Evolutionary conservation across 2,888 invertebrate genomes (phyloP).

Genomic region (Luffia ferchaultella): DNA sequence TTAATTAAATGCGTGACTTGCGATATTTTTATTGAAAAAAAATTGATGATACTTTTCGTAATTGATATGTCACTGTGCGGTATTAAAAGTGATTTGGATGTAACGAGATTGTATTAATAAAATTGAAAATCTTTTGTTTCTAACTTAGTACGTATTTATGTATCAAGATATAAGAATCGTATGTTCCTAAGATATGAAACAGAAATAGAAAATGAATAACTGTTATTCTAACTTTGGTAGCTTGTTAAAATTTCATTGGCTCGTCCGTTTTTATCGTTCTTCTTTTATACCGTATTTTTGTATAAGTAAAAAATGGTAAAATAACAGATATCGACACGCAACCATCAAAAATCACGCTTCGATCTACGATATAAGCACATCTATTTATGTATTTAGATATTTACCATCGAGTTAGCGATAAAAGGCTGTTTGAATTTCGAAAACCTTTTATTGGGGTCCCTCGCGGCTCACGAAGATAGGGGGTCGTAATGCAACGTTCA

Average conservation of each 20-base stretch:
- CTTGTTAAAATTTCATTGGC: no score
- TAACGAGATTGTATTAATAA: no score
- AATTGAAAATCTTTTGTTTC: no score
- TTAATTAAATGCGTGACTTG: neutral
- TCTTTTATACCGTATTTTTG: no score
- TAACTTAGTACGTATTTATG: no score
- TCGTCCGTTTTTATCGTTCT: no score
- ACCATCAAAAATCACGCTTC: neutral
- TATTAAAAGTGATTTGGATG: no score
- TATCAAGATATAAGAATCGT: no score
- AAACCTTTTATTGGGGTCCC: constrained; percentile 28
- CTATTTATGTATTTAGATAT: neutral
- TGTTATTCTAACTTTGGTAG: no score
- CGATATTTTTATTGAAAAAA: neutral
- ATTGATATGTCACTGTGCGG: neutral
- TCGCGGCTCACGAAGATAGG: constrained; percentile 29
- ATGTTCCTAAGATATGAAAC: no score
- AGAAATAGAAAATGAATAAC: no score
- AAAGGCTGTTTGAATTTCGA: constrained; percentile 24
- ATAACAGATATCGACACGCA: neutral
- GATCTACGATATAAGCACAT: neutral
- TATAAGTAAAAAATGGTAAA: neutral
- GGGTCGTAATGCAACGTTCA: constrained; percentile 37
- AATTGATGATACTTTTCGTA: neutral
- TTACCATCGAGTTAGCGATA: constrained; percentile 20